phyloP scores from a whole-genome alignment of 2,113 vertebrate genomes.

The Dermatemys mawii region DNA sequence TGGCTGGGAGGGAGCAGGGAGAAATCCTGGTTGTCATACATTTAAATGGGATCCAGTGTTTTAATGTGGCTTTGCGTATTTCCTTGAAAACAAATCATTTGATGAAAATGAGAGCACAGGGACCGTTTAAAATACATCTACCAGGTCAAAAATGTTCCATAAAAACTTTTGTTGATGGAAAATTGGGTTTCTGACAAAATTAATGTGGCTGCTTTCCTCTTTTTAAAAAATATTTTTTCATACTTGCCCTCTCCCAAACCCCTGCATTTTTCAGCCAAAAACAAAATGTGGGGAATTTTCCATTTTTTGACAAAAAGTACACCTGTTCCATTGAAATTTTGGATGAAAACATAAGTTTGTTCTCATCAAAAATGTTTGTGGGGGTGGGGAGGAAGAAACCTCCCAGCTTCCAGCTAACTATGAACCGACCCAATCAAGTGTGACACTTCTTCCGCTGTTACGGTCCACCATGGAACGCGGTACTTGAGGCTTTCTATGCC shows the following conservation, averaged over 20 bases:
- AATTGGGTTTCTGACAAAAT: neutral
- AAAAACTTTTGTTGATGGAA: neutral
- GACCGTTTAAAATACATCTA: neutral
- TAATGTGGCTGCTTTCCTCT: neutral
- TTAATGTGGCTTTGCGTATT: neutral
- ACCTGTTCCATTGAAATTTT: neutral
- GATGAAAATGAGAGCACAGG: neutral
- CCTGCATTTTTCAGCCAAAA: neutral
- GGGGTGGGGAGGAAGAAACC: rapidly evolving
- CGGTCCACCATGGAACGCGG: neutral
- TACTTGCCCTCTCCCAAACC: too few relatives aligned
- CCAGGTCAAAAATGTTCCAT: neutral
- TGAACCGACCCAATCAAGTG: neutral
- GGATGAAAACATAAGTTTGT: neutral
- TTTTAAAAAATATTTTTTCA: neutral
- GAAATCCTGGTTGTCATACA: neutral
- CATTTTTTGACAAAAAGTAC: neutral
- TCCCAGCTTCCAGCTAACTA: neutral
- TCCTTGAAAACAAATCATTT: neutral
- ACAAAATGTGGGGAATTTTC: neutral
- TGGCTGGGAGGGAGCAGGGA: neutral
- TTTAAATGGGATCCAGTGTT: neutral
- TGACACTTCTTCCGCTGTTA: neutral
- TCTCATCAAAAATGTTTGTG: neutral
- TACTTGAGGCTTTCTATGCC: neutral